Conservation (phyloP, 2,113 vertebrate genomes). For the Crotalus tigris region DNA sequence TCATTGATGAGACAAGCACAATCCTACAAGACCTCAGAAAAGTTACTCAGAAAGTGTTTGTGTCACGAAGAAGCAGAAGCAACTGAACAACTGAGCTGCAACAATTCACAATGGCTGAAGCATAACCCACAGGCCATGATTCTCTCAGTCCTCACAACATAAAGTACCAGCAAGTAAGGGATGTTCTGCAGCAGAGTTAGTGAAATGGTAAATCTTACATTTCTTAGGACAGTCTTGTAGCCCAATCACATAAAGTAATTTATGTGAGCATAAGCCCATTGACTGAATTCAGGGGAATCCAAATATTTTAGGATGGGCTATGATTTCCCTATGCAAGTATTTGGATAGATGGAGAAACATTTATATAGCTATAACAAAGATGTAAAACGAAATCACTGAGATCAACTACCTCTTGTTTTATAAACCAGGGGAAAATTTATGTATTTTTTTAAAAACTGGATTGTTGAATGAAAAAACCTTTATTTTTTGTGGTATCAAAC, state of each 20-base stretch:
- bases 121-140: neutral
- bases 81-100: neutral
- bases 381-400: neutral
- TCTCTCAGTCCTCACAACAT: neutral
- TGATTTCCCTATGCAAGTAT: neutral
- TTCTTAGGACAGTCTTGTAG: neutral
- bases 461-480: neutral
- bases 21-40: neutral
- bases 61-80: neutral
- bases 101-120: neutral
- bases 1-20: neutral
- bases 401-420: neutral
- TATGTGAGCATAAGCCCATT: neutral
- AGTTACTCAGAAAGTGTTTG: neutral
- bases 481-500: neutral
- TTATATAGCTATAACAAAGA: conserved; percentile 19
- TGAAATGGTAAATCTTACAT: neutral
- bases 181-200: neutral
- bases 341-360: neutral
- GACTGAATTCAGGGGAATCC: neutral
- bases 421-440: neutral
- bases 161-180: neutral
- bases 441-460: neutral
- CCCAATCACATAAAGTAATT: neutral
- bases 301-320: neutral